phyloP scores from a whole-genome alignment of 2,797 vertebrate genomes.

The Babyrousa celebensis region DNA sequence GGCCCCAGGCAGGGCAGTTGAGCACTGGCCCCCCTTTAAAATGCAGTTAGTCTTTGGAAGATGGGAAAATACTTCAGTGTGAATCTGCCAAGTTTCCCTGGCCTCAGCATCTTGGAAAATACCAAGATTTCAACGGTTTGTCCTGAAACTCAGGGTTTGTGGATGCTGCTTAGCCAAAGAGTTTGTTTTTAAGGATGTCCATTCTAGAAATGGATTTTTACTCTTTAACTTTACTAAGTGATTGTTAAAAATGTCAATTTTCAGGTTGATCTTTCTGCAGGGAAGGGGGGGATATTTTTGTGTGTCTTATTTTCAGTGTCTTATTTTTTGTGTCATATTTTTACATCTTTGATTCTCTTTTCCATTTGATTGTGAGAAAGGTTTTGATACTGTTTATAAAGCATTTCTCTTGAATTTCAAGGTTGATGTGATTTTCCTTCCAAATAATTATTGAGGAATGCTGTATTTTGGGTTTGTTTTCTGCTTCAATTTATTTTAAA shows the following conservation, averaged over 20 bases:
- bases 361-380: slow-evolving; percentile 54
- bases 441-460: slow-evolving; percentile 74
- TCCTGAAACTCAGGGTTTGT: slow-evolving; percentile 54
- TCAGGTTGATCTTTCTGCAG: slow-evolving; percentile 22
- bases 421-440: slow-evolving; percentile 60
- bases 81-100: slow-evolving; percentile 22
- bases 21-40: neutral
- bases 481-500: slow-evolving; percentile 59
- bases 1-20: neutral
- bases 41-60: neutral
- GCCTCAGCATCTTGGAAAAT: slow-evolving; percentile 43
- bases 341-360: slow-evolving; percentile 63
- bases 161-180: neutral
- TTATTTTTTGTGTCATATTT: slow-evolving; percentile 22
- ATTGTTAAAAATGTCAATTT: slow-evolving; percentile 40
- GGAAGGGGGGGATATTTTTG: neutral
- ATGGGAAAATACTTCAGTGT: neutral
- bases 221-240: slow-evolving; percentile 14
- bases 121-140: slow-evolving; percentile 63
- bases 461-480: slow-evolving; percentile 73
- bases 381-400: slow-evolving; percentile 59
- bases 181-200: slow-evolving; percentile 67
- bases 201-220: slow-evolving; percentile 27
- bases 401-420: slow-evolving; percentile 67
- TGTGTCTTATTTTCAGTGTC: slow-evolving; percentile 51